Conservation (phyloP, 2,113 vertebrate species). For the Empidonax traillii region DNA sequence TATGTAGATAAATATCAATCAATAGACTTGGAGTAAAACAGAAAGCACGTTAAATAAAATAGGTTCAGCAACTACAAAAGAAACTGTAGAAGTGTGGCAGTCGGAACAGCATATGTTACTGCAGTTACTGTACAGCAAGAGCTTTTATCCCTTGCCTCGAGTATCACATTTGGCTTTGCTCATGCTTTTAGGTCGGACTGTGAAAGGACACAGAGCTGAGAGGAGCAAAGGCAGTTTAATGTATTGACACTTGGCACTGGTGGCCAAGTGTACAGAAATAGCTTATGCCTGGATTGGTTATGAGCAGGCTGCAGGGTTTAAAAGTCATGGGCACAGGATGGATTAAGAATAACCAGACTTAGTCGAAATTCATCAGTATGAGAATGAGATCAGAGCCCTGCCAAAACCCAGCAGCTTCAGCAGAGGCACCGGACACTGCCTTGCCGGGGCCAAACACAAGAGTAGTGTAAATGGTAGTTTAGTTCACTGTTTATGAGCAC, state of each 20-base stretch:
- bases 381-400: not conserved
- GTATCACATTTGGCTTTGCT: not conserved
- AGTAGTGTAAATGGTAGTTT: not conserved
- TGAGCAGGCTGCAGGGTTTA: not conserved
- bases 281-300: slow-evolving; percentile 29
- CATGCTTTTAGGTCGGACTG: not conserved
- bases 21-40: not conserved
- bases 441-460: not conserved
- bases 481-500: not conserved
- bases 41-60: not conserved
- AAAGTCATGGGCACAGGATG: not conserved
- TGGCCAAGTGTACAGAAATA: slow-evolving; percentile 13
- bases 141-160: not conserved
- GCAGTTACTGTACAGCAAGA: not conserved
- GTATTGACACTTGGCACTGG: not conserved
- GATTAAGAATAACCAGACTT: slow-evolving; percentile 27
- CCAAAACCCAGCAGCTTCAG: not conserved
- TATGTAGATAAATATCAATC: not conserved
- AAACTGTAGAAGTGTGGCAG: not conserved
- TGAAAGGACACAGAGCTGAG: not conserved
- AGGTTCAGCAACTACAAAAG: not conserved
- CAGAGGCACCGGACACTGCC: not conserved
- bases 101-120: not conserved
- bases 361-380: not conserved
- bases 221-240: not conserved